Conservation (phyloP, 2,797 vertebrate genomes). For the Centroberyx gerrardi region DNA sequence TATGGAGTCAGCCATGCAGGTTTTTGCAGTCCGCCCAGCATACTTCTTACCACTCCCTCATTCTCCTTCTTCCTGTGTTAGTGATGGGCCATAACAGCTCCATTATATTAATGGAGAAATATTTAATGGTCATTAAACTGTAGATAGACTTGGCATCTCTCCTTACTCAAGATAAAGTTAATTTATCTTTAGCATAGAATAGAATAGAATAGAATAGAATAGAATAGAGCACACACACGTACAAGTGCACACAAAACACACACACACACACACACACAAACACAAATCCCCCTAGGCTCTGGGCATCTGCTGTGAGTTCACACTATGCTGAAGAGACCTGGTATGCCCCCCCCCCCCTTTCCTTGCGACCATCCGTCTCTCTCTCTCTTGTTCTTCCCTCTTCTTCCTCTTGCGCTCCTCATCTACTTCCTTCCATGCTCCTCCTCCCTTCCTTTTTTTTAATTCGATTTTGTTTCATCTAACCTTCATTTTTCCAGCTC, state of each 20-base stretch:
- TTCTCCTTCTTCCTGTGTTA: not conserved
- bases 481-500: conserved; percentile 48
- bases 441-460: conserved; percentile 13
- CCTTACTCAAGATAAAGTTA: not conserved
- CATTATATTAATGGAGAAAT: not conserved
- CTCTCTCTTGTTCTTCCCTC: not conserved
- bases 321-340: conserved; percentile 8
- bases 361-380: not conserved
- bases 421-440: not conserved
- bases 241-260: not conserved
- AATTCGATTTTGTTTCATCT: conserved; percentile 48
- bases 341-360: not conserved
- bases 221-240: not conserved
- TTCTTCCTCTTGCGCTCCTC: not conserved
- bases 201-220: not conserved
- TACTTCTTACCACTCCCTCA: not conserved
- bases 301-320: conserved; percentile 31
- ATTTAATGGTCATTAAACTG: not conserved
- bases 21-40: not conserved
- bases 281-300: conserved; percentile 5
- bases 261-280: not conserved
- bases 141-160: not conserved
- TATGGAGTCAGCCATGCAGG: not conserved
- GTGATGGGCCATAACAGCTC: conserved; percentile 8
- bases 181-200: not conserved